Percentiles rank a stretch among this genome's conserved stretches.
phyloP scores from a whole-genome alignment of 1,140 invertebrate genomes.

The Drosophila jambulina region DNA sequence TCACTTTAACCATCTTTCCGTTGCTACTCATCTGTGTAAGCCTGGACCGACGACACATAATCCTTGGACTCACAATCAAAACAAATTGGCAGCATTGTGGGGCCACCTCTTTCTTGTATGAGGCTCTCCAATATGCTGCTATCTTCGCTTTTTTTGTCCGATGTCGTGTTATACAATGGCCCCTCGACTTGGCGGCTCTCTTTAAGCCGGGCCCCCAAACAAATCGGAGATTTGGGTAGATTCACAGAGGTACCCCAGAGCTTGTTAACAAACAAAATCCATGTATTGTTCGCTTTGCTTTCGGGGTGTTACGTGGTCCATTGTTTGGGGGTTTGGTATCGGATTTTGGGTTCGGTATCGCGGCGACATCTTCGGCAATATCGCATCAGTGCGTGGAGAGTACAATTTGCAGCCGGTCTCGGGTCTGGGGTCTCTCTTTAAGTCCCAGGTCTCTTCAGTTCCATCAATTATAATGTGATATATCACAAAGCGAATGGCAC shows the following conservation, averaged over 20 bases:
- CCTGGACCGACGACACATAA: conserved; percentile 29
- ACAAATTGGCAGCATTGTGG: conserved; percentile 65
- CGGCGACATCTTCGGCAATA: conserved; percentile 38
- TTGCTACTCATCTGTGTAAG: conserved; percentile 15
- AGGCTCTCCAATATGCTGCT: conserved; percentile 23
- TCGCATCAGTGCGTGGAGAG: conserved; percentile 53
- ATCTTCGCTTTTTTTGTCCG: conserved; percentile 55
- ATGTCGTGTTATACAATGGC: conserved; percentile 53
- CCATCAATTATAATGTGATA: conserved; percentile 81
- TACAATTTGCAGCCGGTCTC: conserved; percentile 46
- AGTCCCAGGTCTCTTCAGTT: conserved; percentile 19
- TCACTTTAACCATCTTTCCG: not conserved
- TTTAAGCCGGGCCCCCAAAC: conserved; percentile 62
- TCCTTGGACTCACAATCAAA: conserved; percentile 56
- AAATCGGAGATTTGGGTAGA: conserved; percentile 49
- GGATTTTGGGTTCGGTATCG: conserved; percentile 9
- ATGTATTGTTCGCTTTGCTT: conserved; percentile 63
- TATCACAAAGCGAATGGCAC: conserved; percentile 69
- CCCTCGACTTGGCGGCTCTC: conserved; percentile 30
- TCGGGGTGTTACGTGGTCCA: conserved; percentile 40
- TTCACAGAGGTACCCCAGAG: conserved; percentile 7
- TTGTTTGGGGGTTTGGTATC: conserved; percentile 34
- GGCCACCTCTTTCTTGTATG: conserved; percentile 46
- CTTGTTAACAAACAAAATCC: conserved; percentile 76
- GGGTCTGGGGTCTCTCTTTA: not conserved